Percentiles rank a stretch among this genome's conserved stretches.
These are phyloP conservation scores for Ardeotis arabs DNA, from an alignment of 2,113 vertebrate species.

Conservation along the genomic window DNA sequence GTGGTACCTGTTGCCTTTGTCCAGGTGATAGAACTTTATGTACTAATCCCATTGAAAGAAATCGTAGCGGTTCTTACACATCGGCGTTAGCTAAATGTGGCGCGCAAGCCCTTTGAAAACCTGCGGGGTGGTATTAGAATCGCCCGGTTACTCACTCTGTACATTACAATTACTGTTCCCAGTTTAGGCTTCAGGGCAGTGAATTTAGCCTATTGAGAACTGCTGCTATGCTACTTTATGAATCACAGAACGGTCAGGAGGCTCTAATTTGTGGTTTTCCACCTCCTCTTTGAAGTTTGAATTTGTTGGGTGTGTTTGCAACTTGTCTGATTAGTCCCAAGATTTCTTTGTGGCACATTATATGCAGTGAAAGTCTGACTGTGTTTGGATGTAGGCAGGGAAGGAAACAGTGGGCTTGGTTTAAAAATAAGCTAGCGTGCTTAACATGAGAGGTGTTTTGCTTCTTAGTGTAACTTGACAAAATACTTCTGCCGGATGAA, in stretches of 20 bases:
- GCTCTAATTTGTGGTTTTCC: conserved; percentile 55
- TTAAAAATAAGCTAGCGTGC: conserved; percentile 24
- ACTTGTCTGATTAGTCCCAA: neutral
- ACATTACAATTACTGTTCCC: neutral
- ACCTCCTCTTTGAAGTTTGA: conserved; percentile 49
- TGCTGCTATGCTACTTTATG: neutral
- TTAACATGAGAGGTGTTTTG: neutral
- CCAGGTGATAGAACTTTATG: neutral
- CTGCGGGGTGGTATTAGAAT: neutral
- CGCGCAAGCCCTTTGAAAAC: neutral
- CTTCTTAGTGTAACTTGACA: neutral
- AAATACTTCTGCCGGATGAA: neutral
- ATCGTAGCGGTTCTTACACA: neutral
- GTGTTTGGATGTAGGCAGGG: neutral
- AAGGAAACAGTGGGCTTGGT: neutral
- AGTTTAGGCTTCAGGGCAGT: conserved; percentile 28
- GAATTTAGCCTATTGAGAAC: neutral
- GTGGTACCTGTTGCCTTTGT: conserved; percentile 33
- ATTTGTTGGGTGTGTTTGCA: neutral
- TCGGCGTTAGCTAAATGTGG: neutral
- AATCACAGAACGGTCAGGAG: conserved; percentile 24
- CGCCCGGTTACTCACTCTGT: neutral
- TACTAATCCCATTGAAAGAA: neutral
- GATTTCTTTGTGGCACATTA: neutral
- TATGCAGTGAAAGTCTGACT: neutral